Base-by-base conservation (phyloP, 2,113 vertebrate species). In the Sorex araneus region DNA sequence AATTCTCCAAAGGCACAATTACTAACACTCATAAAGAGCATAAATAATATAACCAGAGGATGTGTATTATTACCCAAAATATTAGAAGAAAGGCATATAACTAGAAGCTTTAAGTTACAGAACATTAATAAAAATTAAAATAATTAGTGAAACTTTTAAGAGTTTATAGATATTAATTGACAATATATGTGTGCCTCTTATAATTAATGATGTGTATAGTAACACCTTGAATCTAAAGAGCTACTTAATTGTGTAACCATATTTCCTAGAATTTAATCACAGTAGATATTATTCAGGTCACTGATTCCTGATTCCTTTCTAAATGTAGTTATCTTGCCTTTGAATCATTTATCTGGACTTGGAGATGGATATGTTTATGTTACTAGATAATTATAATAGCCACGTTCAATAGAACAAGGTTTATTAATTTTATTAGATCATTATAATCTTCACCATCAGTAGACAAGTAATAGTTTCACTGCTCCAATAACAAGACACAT, bases 1-100 rank as follows among this genome's bases (percentile, higher is more conserved):
- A 69, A 40, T 74, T 91, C 40, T 74, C 27, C 54, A 93, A 84
- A 30, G 73, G 19, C 11, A 85, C 19, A 86, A 92, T 32, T 47
- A 63, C 12, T 64, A 30, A 57, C 40, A 45, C 19, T 45, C 30
- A 50, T 50, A 50, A 50, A 50, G 13, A 82, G 6, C 69, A n/a
- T 70, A 28, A 84, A 82, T 83, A 67, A 2, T 10, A 19, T 81
- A 12, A 19, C 19, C 43, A 54, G 21, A 71, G 4, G 1, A 0
- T 43, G 4, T n/a, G 4, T 32, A 27, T 85, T 63, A 80, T 54
- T 81, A 64, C 54, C 43, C 69, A 88, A 81, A 76, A 15, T 28
- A 77, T 25, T 10, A 82, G 28, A n/a, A 76, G 19, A 75, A 80
- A 82, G 77, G 36, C 18, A 74, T 60, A 64, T 18, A 28, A 64